Conservation (phyloP, 2,888 invertebrate species). For the Hemithea aestivaria region DNA sequence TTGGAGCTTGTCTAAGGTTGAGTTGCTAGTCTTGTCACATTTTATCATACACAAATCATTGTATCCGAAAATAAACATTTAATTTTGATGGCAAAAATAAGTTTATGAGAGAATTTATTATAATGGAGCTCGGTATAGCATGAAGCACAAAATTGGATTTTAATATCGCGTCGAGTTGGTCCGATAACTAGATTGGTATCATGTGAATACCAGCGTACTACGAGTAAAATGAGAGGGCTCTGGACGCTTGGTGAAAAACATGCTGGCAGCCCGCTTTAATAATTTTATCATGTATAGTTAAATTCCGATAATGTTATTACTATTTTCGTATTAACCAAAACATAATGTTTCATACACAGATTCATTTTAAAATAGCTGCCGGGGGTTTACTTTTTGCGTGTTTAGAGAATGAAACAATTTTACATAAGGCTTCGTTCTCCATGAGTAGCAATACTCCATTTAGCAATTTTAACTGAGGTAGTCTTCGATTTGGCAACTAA, state of each 20-base stretch:
- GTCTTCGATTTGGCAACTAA: too few species aligned
- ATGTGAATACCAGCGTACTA: constrained; percentile 42
- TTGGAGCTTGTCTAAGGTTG: too few species aligned
- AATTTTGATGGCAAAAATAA: constrained; percentile 7
- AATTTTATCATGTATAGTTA: constrained; percentile 38
- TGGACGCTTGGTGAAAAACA: constrained; percentile 42
- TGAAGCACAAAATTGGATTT: constrained; percentile 51
- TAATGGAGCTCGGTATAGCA: constrained; percentile 14
- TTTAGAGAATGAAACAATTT: too few species aligned
- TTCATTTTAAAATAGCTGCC: too few species aligned
- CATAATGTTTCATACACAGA: constrained; percentile 16
- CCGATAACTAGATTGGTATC: constrained; percentile 60
- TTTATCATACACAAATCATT: too few species aligned
- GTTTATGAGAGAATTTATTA: constrained; percentile 21
- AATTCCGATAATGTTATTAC: constrained; percentile 36
- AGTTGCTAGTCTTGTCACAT: too few species aligned
- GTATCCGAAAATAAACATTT: neutral
- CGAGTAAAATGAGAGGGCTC: constrained; percentile 43
- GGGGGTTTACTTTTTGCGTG: too few species aligned
- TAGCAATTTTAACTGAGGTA: too few species aligned
- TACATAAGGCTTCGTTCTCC: too few species aligned
- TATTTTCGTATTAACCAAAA: constrained; percentile 22
- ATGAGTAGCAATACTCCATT: too few species aligned
- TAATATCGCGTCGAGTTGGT: constrained; percentile 47
- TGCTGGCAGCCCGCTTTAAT: constrained; percentile 40